Evolutionary conservation across 2,797 vertebrate species (phyloP), one percentile per base, ranked within the genome.

Genomic region (Melanotaenia parkinsoni): DNA sequence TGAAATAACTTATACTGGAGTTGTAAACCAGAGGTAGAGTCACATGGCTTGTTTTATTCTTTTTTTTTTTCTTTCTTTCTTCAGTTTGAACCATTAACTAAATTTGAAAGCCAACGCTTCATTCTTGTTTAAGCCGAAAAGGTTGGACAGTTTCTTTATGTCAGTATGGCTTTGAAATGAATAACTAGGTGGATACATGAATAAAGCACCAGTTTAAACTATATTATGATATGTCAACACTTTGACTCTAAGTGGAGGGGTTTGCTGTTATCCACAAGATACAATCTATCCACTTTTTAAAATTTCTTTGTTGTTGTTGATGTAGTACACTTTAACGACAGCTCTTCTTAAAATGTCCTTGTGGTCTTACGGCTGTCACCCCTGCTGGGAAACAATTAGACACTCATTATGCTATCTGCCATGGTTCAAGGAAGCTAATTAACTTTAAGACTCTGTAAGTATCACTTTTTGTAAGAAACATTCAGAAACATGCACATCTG

Each of bases 351-450:
- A 70, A 78, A 63, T 69, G 74, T 79, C 74, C 77, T 77, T 56
- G 24, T 75, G 66, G 76, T 74, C 66, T 58, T 24, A 53, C 62
- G 63, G 74, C 32, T 85, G 66, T 90, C 87, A 90, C 86, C 82
- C 84, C 85, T 79, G 87, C 89, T 78, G 88, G 81, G 87, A 85
- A 87, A 91, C 87, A 92, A 93, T 91, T 91, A 93, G 85, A 91
- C 89, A 90, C 90, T 87, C 87, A 90, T 93, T 92, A 90, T 73
- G 66, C 56, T 16, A 10, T 54, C 90, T 89, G 89, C 88, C 86
- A 85, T 78, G 63, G 89, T 91, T 91, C 88, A 91, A 88, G 86
- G 87, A 88, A 92, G 84, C 86, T 85, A 92, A 92, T 93, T 93
- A 93, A 89, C 90, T 86, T 80, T 72, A 82, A 74, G 85, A 74